Conservation (phyloP, 2,113 vertebrate genomes). For the Macroglossus sobrinus region DNA sequence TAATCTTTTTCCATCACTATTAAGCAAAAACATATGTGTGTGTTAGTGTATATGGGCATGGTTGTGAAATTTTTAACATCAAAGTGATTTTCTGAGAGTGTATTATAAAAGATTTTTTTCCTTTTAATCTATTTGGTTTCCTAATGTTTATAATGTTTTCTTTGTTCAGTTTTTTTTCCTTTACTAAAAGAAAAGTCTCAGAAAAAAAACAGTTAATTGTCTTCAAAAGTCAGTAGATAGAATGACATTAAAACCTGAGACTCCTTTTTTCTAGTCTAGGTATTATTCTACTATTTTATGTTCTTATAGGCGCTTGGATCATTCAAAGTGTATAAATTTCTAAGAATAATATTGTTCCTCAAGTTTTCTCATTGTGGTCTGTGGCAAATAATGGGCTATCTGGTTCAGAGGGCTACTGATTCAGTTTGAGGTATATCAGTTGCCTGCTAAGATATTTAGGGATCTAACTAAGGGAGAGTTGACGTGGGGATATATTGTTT, state of each 20-base stretch:
- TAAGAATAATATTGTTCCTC: not conserved
- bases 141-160: not conserved
- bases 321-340: not conserved
- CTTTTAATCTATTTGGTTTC: not conserved
- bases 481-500: not conserved
- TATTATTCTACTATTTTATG: not conserved
- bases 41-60: not conserved
- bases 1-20: not conserved
- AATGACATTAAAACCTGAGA: not conserved
- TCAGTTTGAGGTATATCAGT: not conserved
- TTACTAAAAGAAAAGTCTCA: not conserved
- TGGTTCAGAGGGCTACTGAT: not conserved
- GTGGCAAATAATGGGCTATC: not conserved
- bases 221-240: not conserved
- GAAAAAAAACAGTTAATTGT: not conserved
- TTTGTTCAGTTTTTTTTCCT: not conserved
- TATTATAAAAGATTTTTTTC: not conserved
- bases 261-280: not conserved
- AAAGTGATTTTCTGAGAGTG: not conserved
- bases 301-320: not conserved
- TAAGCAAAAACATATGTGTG: not conserved
- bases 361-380: not conserved
- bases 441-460: not conserved
- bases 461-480: not conserved
- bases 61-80: not conserved